These are phyloP conservation scores for Zaprionus africanus DNA, from an alignment of 1,140 invertebrate species.

Conservation along the genomic window DNA sequence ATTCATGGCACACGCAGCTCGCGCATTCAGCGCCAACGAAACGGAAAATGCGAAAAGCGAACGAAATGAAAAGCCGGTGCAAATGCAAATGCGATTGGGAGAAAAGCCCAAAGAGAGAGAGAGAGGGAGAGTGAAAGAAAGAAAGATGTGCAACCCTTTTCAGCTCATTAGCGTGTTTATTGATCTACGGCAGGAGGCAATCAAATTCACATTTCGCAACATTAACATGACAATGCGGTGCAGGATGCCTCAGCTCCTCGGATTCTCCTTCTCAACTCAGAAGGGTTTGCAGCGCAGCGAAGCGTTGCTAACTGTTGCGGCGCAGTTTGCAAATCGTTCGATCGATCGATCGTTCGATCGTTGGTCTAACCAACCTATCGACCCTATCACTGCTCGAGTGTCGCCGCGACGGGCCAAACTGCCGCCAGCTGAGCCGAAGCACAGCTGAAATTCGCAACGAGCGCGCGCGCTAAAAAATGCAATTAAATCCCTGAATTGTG, in stretches of 20 bases:
- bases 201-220: slow-evolving; percentile 76
- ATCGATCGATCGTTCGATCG: slow-evolving; percentile 48
- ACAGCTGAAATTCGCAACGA: slow-evolving; percentile 76
- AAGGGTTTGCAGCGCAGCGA: slow-evolving; percentile 38
- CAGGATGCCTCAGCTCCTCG: background rate
- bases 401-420: slow-evolving; percentile 16
- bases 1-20: slow-evolving; percentile 68
- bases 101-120: slow-evolving; percentile 1
- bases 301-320: slow-evolving; percentile 67
- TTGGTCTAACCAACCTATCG: slow-evolving; percentile 12
- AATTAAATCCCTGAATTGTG: slow-evolving; percentile 63
- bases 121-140: background rate
- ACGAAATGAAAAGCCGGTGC: slow-evolving; percentile 18
- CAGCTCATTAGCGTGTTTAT: slow-evolving; percentile 71
- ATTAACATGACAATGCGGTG: slow-evolving; percentile 74
- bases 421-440: slow-evolving; percentile 43
- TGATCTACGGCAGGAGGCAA: slow-evolving; percentile 74
- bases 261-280: background rate
- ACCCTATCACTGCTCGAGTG: slow-evolving; percentile 39
- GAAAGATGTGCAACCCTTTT: slow-evolving; percentile 35
- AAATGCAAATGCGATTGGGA: slow-evolving; percentile 69
- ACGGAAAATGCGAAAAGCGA: slow-evolving; percentile 58
- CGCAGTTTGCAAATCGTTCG: slow-evolving; percentile 58
- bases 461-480: slow-evolving; percentile 81
- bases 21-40: slow-evolving; percentile 73